Percentiles rank a stretch among this genome's conserved stretches.
Evolutionary conservation across 2,797 vertebrate genomes (phyloP).

Genomic region (Acridotheres tristis): DNA sequence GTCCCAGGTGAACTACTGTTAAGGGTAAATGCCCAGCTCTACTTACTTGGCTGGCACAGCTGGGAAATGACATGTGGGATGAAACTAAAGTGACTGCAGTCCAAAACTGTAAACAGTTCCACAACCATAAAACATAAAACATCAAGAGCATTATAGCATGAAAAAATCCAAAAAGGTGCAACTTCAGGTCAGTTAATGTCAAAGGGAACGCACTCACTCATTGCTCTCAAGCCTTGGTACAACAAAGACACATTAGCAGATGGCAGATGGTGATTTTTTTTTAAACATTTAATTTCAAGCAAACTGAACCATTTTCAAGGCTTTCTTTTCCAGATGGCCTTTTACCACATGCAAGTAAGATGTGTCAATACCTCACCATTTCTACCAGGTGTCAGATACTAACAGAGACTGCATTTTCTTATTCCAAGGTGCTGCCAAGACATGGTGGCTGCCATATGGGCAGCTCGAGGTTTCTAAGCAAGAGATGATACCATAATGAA

Average conservation of each 20-base stretch:
- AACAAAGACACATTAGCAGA: background rate
- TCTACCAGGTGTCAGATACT: conserved; percentile 28
- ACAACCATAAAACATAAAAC: background rate
- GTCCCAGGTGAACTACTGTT: background rate
- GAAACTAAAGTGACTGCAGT: background rate
- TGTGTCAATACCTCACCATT: conserved; percentile 18
- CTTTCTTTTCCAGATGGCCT: background rate
- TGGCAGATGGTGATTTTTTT: background rate
- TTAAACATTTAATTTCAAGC: background rate
- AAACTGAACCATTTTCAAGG: background rate
- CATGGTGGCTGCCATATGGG: background rate
- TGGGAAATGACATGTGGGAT: background rate
- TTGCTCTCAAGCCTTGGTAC: background rate
- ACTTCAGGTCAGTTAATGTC: background rate
- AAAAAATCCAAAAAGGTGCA: background rate
- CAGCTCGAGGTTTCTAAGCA: conserved; percentile 10
- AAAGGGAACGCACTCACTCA: background rate
- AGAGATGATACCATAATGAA: conserved; percentile 10
- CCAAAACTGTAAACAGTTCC: background rate
- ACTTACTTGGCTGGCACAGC: background rate
- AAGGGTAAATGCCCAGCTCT: background rate
- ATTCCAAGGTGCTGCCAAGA: conserved; percentile 26
- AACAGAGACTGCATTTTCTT: background rate
- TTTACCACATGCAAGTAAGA: conserved; percentile 25
- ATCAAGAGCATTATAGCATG: background rate